Percentiles rank a stretch among this genome's conserved stretches.
Conservation (phyloP, 37 sponge, comb jelly and placozoan genomes). For the Ephydatia muelleri region DNA sequence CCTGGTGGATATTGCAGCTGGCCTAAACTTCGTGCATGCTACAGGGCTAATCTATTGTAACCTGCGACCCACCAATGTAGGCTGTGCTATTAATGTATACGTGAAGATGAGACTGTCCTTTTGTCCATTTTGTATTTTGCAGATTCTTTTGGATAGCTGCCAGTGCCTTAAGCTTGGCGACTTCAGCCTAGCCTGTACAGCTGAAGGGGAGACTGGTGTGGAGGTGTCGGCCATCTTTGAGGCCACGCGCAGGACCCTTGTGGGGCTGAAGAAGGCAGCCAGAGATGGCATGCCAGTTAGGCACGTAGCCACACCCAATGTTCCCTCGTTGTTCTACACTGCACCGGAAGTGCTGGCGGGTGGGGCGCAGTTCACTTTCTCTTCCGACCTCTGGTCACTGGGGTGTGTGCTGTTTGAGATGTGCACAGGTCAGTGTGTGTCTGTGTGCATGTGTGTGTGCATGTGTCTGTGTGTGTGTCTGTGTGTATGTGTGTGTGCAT, state of each 20-base stretch:
- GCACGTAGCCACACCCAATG: background rate
- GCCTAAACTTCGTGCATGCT: constrained; percentile 49
- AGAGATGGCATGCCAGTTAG: too few relatives aligned
- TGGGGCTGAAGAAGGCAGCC: too few relatives aligned
- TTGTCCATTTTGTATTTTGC: background rate
- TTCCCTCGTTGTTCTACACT: constrained; percentile 49
- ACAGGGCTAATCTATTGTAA: constrained; percentile 49
- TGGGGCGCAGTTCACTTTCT: constrained; percentile 11
- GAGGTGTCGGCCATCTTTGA: too few relatives aligned
- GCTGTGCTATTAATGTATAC: background rate
- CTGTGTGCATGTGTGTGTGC: too few relatives aligned
- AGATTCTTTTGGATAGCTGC: constrained; percentile 41
- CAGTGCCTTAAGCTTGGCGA: constrained; percentile 45
- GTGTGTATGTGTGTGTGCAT: too few relatives aligned
- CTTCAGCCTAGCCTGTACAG: constrained; percentile 25
- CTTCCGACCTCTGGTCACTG: constrained; percentile 62
- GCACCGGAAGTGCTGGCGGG: constrained; percentile 47
- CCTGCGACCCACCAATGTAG: constrained; percentile 51
- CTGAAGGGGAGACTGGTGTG: too few relatives aligned
- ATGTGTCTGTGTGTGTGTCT: too few relatives aligned
- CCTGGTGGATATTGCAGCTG: constrained; percentile 38
- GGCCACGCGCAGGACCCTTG: too few relatives aligned
- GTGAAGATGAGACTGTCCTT: background rate
- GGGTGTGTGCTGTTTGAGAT: constrained; percentile 54
- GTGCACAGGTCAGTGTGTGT: constrained; percentile 30